These are phyloP conservation scores for Phaedon cochleariae DNA, from an alignment of 2,888 invertebrate genomes.

Conservation along the genomic window DNA sequence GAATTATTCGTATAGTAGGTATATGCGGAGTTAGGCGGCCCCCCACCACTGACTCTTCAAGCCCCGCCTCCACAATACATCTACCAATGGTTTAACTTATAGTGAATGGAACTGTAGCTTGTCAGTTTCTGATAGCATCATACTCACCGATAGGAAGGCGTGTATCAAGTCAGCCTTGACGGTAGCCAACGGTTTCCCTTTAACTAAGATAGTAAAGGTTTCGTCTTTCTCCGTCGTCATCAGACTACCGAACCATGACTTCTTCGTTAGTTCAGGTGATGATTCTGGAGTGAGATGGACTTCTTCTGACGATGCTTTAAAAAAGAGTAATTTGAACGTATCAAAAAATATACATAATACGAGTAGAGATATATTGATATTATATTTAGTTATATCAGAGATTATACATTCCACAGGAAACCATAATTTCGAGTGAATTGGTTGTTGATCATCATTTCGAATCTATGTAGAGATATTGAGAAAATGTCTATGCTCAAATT, in stretches of 20 bases:
- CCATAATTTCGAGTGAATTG: too few species aligned
- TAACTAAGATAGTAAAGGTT: conserved; percentile 94
- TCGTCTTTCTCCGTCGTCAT: conserved; percentile 98
- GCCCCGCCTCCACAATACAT: background rate
- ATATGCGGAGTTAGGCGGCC: too few species aligned
- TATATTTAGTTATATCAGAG: too few species aligned
- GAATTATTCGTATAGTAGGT: background rate
- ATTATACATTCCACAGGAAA: too few species aligned
- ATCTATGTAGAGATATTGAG: too few species aligned
- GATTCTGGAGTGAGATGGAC: conserved; percentile 94
- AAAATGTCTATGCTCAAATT: too few species aligned
- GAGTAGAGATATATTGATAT: too few species aligned
- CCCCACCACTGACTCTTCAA: background rate
- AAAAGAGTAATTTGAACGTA: background rate
- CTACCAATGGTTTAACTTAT: too few species aligned
- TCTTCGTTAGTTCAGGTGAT: conserved; percentile 95
- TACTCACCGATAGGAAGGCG: conserved; percentile 95
- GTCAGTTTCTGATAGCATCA: background rate
- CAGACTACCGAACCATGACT: conserved; percentile 98
- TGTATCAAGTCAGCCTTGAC: conserved; percentile 99
- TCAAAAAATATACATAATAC: too few species aligned
- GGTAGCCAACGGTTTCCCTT: conserved; percentile 94
- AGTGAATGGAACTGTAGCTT: too few species aligned
- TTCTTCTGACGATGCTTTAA: conserved; percentile 83
- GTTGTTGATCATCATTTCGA: too few species aligned